Percentiles rank a stretch among this genome's conserved stretches.
Conservation (phyloP, 35 echinoderm and acorn worm species). For the Stichopus chloronotus region DNA sequence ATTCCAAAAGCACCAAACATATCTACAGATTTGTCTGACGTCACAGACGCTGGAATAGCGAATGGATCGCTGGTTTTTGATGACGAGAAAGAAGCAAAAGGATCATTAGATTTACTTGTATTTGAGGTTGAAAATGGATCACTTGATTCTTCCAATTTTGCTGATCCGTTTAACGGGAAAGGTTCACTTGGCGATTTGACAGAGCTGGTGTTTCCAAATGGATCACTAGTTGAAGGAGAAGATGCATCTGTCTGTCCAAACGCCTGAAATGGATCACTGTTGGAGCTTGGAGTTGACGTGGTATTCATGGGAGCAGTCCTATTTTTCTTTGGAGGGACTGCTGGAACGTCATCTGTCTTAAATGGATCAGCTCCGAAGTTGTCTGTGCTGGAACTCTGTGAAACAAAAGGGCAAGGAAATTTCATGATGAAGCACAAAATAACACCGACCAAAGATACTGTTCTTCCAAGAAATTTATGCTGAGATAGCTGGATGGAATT, state of each 20-base stretch:
- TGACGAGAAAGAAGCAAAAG: slow-evolving; percentile 55
- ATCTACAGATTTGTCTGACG: slow-evolving; percentile 32
- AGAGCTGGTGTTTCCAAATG: slow-evolving; percentile 45
- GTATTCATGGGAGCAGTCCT: slow-evolving; percentile 37
- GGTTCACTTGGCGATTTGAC: slow-evolving; percentile 51
- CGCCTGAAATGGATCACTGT: slow-evolving; percentile 61
- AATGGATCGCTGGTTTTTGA: slow-evolving; percentile 56
- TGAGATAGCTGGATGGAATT: too few species aligned
- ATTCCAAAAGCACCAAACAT: slow-evolving; percentile 51
- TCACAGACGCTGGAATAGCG: slow-evolving; percentile 8
- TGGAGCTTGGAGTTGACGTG: slow-evolving; percentile 59
- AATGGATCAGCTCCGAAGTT: slow-evolving; percentile 90
- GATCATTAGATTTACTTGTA: slow-evolving; percentile 66
- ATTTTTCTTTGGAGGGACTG: slow-evolving; percentile 90
- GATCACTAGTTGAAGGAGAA: slow-evolving; percentile 50
- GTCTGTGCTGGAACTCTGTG: slow-evolving; percentile 78
- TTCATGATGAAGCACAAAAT: too few species aligned
- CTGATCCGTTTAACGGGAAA: slow-evolving; percentile 47
- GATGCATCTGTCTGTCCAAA: slow-evolving; percentile 43
- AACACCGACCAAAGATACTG: too few species aligned
- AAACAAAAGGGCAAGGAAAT: neutral
- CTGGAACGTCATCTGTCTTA: slow-evolving; percentile 82
- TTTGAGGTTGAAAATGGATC: slow-evolving; percentile 61
- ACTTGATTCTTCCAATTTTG: slow-evolving; percentile 41
- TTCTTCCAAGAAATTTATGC: too few species aligned